Evolutionary conservation across 2,797 vertebrate species (phyloP), one percentile per base, ranked within the genome.

Genomic region (Eutrigla gurnardus): DNA sequence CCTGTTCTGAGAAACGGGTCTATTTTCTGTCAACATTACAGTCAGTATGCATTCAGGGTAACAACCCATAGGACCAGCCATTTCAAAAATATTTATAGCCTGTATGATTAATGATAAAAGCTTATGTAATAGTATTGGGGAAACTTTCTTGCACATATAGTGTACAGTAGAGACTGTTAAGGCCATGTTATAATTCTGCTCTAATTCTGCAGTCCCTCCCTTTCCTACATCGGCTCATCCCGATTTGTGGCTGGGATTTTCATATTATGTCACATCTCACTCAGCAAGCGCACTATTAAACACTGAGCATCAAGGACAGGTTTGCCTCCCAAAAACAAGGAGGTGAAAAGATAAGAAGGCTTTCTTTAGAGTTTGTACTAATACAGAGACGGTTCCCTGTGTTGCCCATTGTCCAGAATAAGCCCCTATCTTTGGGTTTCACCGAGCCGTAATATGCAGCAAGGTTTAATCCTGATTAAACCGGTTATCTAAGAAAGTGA

Each of bases 241-340:
- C 33, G 58, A 78, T 82, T 82, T 81, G 70, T 77, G 49, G 33
- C 45, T 68, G 42, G 81, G 82, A 82, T 85, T 85, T 84, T 73
- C 70, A 46, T 67, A 70, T 88, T 87, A 77, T 75, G 74, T 86
- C 83, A 85, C 55, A 62, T 82, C 64, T 79, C 54, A 25, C 14
- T 73, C 50, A 43, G 39, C 57, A 57, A 60, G 57, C 13, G 2
- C 70, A 42, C 59, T 43, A 10, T 74, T 15, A 71, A 62, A 64
- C n/a, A 68, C 60, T 2, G n/a, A 43, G 37, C 45, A 63, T 55
- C 45, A 69, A 42, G 3, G 39, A n/a, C 36, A 32, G 25, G 25
- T 70, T 59, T 50, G 2, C 15, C 52, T 15, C 33, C 0, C 14
- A 61, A 47, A 52, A 70, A 17, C 3, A 0, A 45, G 6, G 10